Conservation (phyloP, 1,140 invertebrate genomes). For the Caerostris darwini region DNA sequence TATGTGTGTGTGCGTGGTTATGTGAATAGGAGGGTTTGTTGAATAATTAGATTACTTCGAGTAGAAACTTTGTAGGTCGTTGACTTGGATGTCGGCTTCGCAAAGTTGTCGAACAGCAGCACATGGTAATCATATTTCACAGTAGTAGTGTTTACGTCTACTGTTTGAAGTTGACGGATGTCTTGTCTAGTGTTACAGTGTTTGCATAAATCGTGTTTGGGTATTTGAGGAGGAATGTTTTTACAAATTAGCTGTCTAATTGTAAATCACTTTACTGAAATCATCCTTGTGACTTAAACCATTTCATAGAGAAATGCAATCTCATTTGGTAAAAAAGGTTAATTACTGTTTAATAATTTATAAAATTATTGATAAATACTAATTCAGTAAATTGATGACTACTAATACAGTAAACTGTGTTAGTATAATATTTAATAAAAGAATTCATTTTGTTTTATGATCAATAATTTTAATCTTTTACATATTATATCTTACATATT, state of each 20-base stretch:
- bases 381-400: too few relatives aligned
- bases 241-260: too few relatives aligned
- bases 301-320: neutral
- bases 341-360: too few relatives aligned
- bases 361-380: too few relatives aligned
- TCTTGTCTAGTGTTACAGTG: neutral
- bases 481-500: too few relatives aligned
- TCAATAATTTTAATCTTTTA: too few relatives aligned
- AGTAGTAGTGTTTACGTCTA: conserved; percentile 22
- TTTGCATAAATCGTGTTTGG: neutral
- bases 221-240: neutral
- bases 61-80: neutral
- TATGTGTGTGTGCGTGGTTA: too few relatives aligned
- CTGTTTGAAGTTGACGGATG: conserved; percentile 29
- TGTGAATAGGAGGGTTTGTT: neutral
- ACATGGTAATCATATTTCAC: conserved; percentile 32
- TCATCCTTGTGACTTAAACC: neutral
- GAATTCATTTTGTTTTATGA: too few relatives aligned
- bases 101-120: conserved; percentile 9
- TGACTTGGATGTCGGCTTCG: neutral
- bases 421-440: too few relatives aligned
- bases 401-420: too few relatives aligned
- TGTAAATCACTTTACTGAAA: neutral
- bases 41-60: conserved; percentile 4
- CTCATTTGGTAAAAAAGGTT: too few relatives aligned